Percentiles rank a stretch among this genome's conserved stretches.
phyloP scores from a whole-genome alignment of 2,888 invertebrate species.

The Belgica antarctica region DNA sequence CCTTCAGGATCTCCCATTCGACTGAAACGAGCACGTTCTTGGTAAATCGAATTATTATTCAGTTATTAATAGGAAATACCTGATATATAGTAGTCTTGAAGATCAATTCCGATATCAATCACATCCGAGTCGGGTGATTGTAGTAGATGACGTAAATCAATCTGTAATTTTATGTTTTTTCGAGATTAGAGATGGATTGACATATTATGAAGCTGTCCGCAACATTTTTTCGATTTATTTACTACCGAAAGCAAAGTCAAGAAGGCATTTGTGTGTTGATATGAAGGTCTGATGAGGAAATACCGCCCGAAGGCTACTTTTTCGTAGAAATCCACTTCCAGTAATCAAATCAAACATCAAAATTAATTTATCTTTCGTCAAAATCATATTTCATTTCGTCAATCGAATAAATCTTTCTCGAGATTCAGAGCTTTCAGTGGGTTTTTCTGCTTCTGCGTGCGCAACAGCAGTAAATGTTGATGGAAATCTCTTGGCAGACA shows the following conservation, averaged over 20 bases:
- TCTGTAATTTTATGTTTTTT: no score
- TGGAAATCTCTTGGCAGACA: background rate
- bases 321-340: no score
- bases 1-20: slow-evolving; percentile 97
- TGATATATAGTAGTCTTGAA: slow-evolving; percentile 94
- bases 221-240: background rate
- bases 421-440: no score
- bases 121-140: slow-evolving; percentile 84
- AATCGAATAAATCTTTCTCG: slow-evolving; percentile 20
- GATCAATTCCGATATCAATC: slow-evolving; percentile 86
- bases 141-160: slow-evolving; percentile 83
- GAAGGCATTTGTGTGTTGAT: background rate
- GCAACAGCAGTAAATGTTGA: background rate
- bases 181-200: background rate
- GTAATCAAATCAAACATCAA: slow-evolving; percentile 27
- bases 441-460: no score
- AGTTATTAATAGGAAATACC: no score
- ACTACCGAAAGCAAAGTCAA: background rate
- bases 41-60: no score
- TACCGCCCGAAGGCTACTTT: background rate
- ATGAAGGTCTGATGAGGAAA: background rate
- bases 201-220: background rate
- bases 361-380: slow-evolving; percentile 32
- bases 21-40: no score
- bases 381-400: slow-evolving; percentile 34